phyloP scores from a whole-genome alignment of 35 echinoderm and acorn worm species.

The Lytechinus variegatus region DNA sequence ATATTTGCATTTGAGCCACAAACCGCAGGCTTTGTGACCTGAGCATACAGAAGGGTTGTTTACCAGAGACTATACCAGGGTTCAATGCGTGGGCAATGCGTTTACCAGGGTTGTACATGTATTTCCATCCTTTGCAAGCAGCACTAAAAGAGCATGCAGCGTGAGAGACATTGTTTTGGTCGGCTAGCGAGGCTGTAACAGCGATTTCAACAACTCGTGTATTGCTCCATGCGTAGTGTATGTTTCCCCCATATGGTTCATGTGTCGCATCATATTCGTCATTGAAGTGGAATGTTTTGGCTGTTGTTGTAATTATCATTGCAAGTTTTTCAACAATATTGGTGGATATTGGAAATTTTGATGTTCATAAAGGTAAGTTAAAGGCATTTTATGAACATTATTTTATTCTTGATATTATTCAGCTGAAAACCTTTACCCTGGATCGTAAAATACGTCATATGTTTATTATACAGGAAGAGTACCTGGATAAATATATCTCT shows the following conservation, averaged over 20 bases:
- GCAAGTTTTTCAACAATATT: neutral
- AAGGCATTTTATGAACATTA: no score
- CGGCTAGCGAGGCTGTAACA: neutral
- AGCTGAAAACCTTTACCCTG: neutral
- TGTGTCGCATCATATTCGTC: neutral
- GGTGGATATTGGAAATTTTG: no score
- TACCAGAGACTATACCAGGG: neutral
- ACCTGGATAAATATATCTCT: neutral
- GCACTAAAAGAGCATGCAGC: neutral
- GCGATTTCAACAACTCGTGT: neutral
- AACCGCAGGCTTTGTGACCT: neutral
- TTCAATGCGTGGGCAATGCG: neutral
- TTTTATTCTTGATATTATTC: no score
- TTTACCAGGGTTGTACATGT: neutral
- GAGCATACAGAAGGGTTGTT: neutral
- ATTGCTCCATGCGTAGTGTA: neutral
- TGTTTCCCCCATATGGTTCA: neutral
- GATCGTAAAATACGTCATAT: neutral
- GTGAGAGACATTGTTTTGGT: constrained; percentile 17
- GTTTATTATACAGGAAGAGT: neutral
- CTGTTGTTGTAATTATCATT: neutral
- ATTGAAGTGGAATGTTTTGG: neutral
- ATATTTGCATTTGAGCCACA: neutral
- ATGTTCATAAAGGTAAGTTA: no score
- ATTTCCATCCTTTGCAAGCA: neutral